A percentile compares a stretch with the other conserved stretches of the same genome.
These are phyloP conservation scores for Drosophila pseudotalamancana DNA, from an alignment of 2,888 invertebrate species.

Conservation along the genomic window DNA sequence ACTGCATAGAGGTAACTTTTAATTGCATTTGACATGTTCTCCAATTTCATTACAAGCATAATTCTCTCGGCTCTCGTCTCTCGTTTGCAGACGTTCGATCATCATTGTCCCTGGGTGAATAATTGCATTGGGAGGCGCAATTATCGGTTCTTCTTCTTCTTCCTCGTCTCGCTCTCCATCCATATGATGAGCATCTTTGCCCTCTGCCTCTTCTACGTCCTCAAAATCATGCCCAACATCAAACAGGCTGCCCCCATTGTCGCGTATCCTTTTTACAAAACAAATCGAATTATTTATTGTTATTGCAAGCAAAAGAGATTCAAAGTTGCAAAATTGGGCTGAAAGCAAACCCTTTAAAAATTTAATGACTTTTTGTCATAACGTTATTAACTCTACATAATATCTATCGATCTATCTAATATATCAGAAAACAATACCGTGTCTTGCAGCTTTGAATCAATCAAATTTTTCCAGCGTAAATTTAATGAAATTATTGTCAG, in stretches of 20 bases:
- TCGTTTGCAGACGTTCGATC: conserved; percentile 95
- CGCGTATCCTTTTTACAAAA: conserved; percentile 91
- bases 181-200: conserved; percentile 99
- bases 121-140: conserved; percentile 98
- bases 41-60: not conserved
- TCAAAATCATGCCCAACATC: conserved; percentile 92
- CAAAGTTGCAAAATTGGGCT: not conserved
- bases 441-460: too few species aligned
- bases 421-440: too few species aligned
- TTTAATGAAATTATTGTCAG: not conserved
- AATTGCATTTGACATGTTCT: not conserved
- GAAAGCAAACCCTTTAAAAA: not conserved
- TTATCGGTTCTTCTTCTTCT: conserved; percentile 99
- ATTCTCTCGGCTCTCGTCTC: not conserved
- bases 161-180: conserved; percentile 96
- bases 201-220: conserved; percentile 95
- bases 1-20: conserved; percentile 94
- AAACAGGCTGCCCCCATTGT: conserved; percentile 92
- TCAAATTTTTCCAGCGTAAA: not conserved
- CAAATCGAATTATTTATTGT: not conserved
- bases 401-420: too few species aligned
- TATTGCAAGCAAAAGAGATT: not conserved
- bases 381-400: too few species aligned
- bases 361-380: too few species aligned
- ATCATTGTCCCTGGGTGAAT: conserved; percentile 99